Percentiles rank a stretch among this genome's conserved stretches.
These are phyloP conservation scores for Parauchenoglanis ngamensis DNA, from an alignment of 2,797 vertebrate species.

Conservation along the genomic window DNA sequence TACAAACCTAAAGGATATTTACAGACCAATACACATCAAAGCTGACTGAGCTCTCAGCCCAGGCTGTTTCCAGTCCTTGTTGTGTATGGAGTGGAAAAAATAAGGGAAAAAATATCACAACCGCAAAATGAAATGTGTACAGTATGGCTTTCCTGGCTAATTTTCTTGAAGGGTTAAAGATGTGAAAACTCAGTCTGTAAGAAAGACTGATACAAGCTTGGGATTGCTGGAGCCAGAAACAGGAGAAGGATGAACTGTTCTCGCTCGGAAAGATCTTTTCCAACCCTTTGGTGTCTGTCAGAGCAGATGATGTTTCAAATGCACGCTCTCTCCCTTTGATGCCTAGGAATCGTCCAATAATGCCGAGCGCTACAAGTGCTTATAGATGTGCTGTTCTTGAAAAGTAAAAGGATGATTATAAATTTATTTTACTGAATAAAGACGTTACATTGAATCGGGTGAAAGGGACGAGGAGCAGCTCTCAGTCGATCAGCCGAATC, in stretches of 20 bases:
- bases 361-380: background rate
- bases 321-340: background rate
- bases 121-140: background rate
- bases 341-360: background rate
- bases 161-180: background rate
- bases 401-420: background rate
- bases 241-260: background rate
- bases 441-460: constrained; percentile 10
- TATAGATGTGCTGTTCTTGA: constrained; percentile 4
- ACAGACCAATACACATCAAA: constrained; percentile 64
- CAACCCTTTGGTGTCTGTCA: background rate
- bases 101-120: background rate
- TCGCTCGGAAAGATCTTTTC: background rate
- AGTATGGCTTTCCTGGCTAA: background rate
- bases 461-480: background rate
- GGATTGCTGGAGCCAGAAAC: background rate
- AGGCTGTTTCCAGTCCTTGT: constrained; percentile 36
- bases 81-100: constrained; percentile 9
- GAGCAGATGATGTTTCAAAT: background rate
- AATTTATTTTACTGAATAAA: constrained; percentile 13
- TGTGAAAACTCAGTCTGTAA: background rate
- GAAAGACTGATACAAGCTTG: background rate
- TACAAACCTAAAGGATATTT: constrained; percentile 72
- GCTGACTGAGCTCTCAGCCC: constrained; percentile 19
- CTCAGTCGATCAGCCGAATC: constrained; percentile 92